Base-by-base conservation (phyloP, 2,113 vertebrate genomes). In the Xiphophorus maculatus region DNA sequence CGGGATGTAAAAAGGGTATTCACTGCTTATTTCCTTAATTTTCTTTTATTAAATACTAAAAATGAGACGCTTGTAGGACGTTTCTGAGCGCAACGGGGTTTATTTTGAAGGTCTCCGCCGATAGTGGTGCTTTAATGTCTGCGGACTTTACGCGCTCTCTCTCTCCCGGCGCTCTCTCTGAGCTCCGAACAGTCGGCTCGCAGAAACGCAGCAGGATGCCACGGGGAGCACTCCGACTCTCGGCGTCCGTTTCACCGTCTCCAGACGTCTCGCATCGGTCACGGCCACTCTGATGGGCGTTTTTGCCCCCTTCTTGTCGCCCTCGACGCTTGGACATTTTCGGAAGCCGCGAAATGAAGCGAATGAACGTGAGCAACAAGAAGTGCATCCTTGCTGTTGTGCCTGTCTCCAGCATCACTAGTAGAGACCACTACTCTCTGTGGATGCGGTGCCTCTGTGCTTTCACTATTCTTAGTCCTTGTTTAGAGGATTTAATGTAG, bases 291-390 rank as follows among this genome's bases (percentile, higher is more conserved):
- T 90, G 76, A 94, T 91, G 93, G 93, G 90, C 91, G 86, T 87
- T 92, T 82, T 82, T 81, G 76, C 10, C 83, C 13, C 58, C 80
- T 76, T 51, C 61, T 90, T 80, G 51, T 80, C 83, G 77, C 74
- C 88, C 87, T 84, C 87, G 32, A 84, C 87, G 89, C 84, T 86
- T 60, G 93, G 93, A 94, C 91, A 88, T 89, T 85, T 85, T 80
- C 80, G 68, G 79, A 88, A 88, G 89, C 81, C 76, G 8, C 83
- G 80, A 90, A 84, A 95, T 94, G 93, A 95, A 94, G 89, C 93
- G 92, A 86, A 91, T 94, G 93, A 95, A 95, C 90, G 94, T 95
- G 93, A 95, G 94, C 90, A 88, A 92, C 90, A 81, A 87, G 84
- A 90, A 89, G 87, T 93, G 22, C 51, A 89, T 91, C 80, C 76